These are phyloP conservation scores for Urophycis tenuis DNA, from an alignment of 2,797 vertebrate genomes.

Conservation along the genomic window DNA sequence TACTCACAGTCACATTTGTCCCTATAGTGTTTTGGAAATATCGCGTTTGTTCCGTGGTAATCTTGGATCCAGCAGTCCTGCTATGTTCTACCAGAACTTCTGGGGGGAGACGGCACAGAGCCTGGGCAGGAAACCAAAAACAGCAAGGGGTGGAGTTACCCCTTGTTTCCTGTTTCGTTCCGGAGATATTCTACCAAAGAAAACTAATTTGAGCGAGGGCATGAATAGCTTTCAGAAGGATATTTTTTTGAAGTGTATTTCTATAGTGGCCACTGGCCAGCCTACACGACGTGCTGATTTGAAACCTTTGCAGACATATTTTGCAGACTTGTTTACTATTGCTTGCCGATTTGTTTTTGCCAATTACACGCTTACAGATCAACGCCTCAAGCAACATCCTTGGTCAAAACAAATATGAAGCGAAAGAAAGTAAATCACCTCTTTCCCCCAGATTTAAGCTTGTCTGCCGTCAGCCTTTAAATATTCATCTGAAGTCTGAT, in stretches of 20 bases:
- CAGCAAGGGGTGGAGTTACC: neutral
- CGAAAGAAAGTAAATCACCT: neutral
- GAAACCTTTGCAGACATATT: neutral
- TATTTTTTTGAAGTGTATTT: neutral
- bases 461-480: neutral
- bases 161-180: neutral
- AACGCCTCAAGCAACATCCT: neutral
- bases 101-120: neutral
- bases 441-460: neutral
- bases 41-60: neutral
- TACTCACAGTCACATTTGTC: neutral
- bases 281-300: neutral
- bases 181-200: neutral
- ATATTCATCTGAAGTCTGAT: too few relatives aligned
- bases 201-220: neutral
- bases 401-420: neutral
- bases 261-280: neutral
- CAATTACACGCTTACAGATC: neutral
- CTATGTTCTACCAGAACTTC: neutral
- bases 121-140: neutral
- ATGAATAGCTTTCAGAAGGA: neutral
- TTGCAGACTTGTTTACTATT: neutral
- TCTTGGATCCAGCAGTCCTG: neutral
- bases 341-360: neutral
- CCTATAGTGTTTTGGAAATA: neutral